phyloP scores from a whole-genome alignment of 2,888 invertebrate species.

The Phyllotreta striolata region DNA sequence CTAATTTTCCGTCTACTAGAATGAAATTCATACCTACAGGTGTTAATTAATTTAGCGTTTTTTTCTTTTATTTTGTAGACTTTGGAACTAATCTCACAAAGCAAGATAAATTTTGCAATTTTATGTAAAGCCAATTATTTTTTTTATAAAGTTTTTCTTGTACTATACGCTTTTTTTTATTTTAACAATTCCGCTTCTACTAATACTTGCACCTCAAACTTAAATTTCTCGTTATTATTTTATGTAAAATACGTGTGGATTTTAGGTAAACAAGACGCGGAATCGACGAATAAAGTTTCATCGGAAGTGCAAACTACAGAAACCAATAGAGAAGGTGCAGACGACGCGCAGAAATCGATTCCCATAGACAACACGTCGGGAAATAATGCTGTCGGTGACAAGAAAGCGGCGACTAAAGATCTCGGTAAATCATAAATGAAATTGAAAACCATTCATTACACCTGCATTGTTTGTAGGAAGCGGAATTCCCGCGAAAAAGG shows the following conservation, averaged over 20 bases:
- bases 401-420: slow-evolving; percentile 38
- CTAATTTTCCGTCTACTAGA: no score
- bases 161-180: no score
- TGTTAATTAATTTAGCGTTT: not conserved
- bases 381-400: slow-evolving; percentile 24
- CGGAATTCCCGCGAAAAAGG: slow-evolving; percentile 33
- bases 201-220: no score
- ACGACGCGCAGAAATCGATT: slow-evolving; percentile 21
- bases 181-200: no score
- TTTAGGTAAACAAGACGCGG: slow-evolving; percentile 8
- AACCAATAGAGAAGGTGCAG: slow-evolving; percentile 33
- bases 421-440: slow-evolving; percentile 29
- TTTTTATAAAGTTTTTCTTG: no score
- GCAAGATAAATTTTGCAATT: no score
- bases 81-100: no score
- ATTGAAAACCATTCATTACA: no score
- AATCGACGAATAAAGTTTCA: slow-evolving; percentile 3
- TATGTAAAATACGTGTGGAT: no score
- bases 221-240: no score
- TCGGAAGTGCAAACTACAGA: slow-evolving; percentile 23
- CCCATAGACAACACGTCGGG: not conserved
- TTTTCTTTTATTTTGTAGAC: no score
- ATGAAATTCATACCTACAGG: not conserved
- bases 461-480: slow-evolving; percentile 20
- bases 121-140: no score